Conservation (phyloP, 2,888 invertebrate genomes). For the Athalia rosae region DNA sequence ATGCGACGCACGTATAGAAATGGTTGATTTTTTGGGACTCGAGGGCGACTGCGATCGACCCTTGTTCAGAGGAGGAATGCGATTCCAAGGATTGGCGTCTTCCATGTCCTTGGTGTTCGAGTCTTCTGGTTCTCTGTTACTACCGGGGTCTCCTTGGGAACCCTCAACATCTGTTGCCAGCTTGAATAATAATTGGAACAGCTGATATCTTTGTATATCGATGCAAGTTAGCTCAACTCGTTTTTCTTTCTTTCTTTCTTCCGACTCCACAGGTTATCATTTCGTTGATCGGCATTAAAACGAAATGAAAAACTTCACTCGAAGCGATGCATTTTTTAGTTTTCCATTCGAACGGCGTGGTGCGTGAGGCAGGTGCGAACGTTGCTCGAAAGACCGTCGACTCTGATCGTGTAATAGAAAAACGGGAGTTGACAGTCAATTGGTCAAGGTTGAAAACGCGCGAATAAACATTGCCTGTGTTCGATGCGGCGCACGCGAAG, state of each 20-base stretch:
- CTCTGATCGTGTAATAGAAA: not conserved
- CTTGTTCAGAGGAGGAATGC: too few relatives aligned
- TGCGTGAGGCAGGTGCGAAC: not conserved
- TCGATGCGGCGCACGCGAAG: not conserved
- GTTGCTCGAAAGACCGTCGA: not conserved
- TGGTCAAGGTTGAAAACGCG: slow-evolving; percentile 21
- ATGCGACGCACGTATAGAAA: too few relatives aligned
- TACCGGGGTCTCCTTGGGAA: slow-evolving; percentile 14
- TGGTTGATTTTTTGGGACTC: too few relatives aligned
- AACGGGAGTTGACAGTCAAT: slow-evolving; percentile 26
- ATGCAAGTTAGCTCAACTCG: not conserved
- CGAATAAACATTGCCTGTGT: too few relatives aligned
- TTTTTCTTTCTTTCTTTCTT: not conserved
- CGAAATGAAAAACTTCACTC: too few relatives aligned
- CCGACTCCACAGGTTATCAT: not conserved
- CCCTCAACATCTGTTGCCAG: slow-evolving; percentile 66
- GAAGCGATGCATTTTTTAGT: too few relatives aligned
- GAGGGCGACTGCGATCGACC: too few relatives aligned
- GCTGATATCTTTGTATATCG: slow-evolving; percentile 64
- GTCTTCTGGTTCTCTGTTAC: slow-evolving; percentile 37
- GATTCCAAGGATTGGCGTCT: too few relatives aligned
- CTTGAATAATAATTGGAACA: slow-evolving; percentile 69
- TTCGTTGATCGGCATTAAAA: too few relatives aligned
- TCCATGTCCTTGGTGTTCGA: not conserved
- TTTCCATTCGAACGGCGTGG: too few relatives aligned